A percentile compares a stretch with the other conserved stretches of the same genome.
Conservation (phyloP, 1,140 invertebrate genomes). For the Eriocheir sinensis region DNA sequence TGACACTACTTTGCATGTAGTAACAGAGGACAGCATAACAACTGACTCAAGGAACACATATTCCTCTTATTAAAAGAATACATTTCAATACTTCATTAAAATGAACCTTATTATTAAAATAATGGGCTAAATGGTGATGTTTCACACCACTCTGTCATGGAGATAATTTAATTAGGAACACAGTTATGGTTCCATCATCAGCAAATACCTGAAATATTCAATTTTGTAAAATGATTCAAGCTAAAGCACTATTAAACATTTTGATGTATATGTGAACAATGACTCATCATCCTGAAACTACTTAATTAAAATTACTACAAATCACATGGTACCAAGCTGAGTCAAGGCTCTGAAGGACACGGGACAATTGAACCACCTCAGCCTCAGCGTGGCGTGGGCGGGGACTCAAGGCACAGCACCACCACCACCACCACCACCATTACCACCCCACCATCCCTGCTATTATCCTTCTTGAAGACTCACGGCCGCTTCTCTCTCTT, state of each 20-base stretch:
- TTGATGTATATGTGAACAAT: neutral
- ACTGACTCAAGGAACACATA: neutral
- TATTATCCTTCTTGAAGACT: neutral
- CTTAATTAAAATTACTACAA: neutral
- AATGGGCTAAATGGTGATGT: neutral
- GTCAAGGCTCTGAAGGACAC: neutral
- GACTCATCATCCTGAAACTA: neutral
- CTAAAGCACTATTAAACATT: neutral
- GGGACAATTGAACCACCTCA: neutral
- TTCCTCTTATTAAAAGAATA: neutral
- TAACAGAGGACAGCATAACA: neutral
- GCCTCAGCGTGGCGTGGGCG: neutral
- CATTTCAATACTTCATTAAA: slow-evolving; percentile 13
- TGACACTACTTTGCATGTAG: neutral
- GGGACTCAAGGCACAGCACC: slow-evolving; percentile 8
- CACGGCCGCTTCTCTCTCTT: slow-evolving; percentile 67
- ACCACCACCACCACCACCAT: neutral
- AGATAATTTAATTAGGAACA: neutral
- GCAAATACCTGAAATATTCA: neutral
- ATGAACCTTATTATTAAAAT: neutral
- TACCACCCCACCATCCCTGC: neutral
- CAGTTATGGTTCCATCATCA: neutral
- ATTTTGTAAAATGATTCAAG: neutral
- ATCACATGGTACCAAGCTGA: neutral
- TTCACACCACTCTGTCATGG: neutral